Conservation (phyloP, 2,888 invertebrate species). For the Clivina fossor region DNA sequence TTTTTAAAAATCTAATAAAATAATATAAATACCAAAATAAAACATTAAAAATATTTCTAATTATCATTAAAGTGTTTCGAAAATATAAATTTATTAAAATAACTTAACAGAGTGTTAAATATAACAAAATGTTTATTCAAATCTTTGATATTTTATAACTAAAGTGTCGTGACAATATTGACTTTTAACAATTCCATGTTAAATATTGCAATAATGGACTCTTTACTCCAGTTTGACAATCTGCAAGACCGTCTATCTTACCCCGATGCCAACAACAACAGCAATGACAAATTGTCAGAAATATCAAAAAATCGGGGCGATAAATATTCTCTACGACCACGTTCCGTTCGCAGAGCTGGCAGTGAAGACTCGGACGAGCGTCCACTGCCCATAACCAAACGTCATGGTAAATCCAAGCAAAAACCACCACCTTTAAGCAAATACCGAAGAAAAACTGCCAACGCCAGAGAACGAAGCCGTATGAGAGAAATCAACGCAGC, state of each 20-base stretch:
- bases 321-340: conserved; percentile 69
- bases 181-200: too few relatives aligned
- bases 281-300: conserved; percentile 40
- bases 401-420: conserved; percentile 57
- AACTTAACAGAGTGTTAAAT: too few relatives aligned
- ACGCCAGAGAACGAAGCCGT: conserved; percentile 81
- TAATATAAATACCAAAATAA: too few relatives aligned
- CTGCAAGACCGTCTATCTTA: conserved; percentile 34
- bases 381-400: conserved; percentile 45
- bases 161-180: too few relatives aligned
- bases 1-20: too few relatives aligned
- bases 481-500: conserved; percentile 91
- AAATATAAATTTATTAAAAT: too few relatives aligned
- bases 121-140: too few relatives aligned
- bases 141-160: too few relatives aligned
- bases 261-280: conserved; percentile 52
- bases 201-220: background rate
- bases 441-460: conserved; percentile 86
- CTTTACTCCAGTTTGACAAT: background rate
- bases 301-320: conserved; percentile 52
- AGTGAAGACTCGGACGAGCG: background rate
- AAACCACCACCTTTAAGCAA: conserved; percentile 79
- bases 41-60: too few relatives aligned
- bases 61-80: too few relatives aligned
- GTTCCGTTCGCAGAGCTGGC: conserved; percentile 57